Base-by-base conservation (phyloP, 1,140 invertebrate genomes). In the Panulirus ornatus region DNA sequence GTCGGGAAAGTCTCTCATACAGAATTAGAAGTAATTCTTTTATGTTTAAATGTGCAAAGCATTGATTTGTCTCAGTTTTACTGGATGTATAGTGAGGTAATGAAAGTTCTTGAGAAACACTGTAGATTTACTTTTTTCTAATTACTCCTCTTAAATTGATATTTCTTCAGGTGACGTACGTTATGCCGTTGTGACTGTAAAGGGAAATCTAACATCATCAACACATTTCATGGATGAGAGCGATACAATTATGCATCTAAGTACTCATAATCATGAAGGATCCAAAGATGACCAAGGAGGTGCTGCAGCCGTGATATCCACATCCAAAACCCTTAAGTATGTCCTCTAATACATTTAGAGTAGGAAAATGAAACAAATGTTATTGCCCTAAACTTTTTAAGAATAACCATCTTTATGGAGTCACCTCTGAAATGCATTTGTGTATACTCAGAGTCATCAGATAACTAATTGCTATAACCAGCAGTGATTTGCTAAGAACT, bases 81-180 rank as follows among this genome's bases (percentile, higher is more conserved):
- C n/a, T n/a, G n/a, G n/a, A n/a, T n/a, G n/a, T n/a, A n/a, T n/a
- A n/a, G n/a, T n/a, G n/a, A n/a, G n/a, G n/a, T n/a, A n/a, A n/a
- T n/a, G n/a, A n/a, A n/a, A n/a, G n/a, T n/a, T n/a, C n/a, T n/a
- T n/a, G n/a, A n/a, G n/a, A n/a, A n/a, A n/a, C n/a, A n/a, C n/a
- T n/a, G n/a, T n/a, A n/a, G n/a, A n/a, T n/a, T n/a, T n/a, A n/a
- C n/a, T n/a, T n/a, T n/a, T n/a, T n/a, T n/a, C n/a, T n/a, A n/a
- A n/a, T n/a, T n/a, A n/a, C n/a, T n/a, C n/a, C n/a, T n/a, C n/a
- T n/a, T n/a, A n/a, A n/a, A n/a, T 14, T 38, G 34, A 36, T 44
- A 51, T 22, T 58, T 58, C 8, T 58, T 22, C n/a, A 81, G 78
- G 54, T 58, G 78, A 81, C 14, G 78, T 81, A 5, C 78, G 78